Base-by-base conservation (phyloP, 92 coral and sea anemone genomes). In the Micromussa lordhowensis region DNA sequence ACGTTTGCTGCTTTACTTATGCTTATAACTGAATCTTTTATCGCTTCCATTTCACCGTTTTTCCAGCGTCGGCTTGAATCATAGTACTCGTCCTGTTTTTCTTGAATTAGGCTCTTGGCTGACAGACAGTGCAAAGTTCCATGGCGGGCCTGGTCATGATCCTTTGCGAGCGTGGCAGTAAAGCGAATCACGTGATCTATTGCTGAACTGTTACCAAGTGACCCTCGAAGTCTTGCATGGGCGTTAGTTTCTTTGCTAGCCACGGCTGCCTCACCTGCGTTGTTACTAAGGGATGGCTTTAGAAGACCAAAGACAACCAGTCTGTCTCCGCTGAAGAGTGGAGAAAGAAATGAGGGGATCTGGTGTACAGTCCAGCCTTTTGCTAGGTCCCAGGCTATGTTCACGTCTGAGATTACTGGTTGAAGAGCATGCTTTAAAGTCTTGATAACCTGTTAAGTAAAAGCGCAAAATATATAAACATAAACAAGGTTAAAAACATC, bases 401-500 rank as follows among this genome's bases (percentile, higher is more conserved):
- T 73, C 75, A 90, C 89, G 79, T 85, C 95, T 61, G 87, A 90
- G 17, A 96, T 88, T 16, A 92, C 96, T 16, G 99, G 99, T 68
- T 96, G 99, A 34, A 93, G 82, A 31, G 99, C 98, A 55, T 91
- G 86, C 89, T 94, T 91, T 66, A 96, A 82, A 1, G 96, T 91
- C 79, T 92, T 89, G 81, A 94, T 96, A 31, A 94, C 98, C 99
- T 96, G 68, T 29, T 19, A 8, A 24, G 9, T 30, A 16, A 15
- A 72, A 72, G 36, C 16, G 29, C 29, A 36, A 22, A 75, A 75
- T 40, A 75, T 18, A 49, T 75, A 75, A n/a, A 34, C 48, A 40
- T 40, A 6, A 40, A 40, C 48, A 40, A 40, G 48, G 7, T 4
- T 4, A 40, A 40, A 40, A 40, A 40, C 4, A 40, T 40, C 6